These are phyloP conservation scores for Oryzias javanicus DNA, from an alignment of 2,113 vertebrate species.

Conservation along the genomic window DNA sequence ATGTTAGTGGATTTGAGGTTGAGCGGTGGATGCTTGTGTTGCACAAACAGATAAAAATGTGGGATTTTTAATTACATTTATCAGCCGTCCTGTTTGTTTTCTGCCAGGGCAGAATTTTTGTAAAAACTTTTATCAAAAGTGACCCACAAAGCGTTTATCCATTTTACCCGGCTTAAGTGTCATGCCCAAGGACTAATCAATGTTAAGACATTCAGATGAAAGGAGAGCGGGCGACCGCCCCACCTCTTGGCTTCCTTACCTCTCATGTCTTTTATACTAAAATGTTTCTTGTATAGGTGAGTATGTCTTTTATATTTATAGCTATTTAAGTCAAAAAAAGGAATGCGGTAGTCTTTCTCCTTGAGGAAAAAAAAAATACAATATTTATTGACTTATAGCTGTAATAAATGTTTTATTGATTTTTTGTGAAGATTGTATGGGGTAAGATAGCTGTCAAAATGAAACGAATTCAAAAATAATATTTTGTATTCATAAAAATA, in stretches of 20 bases:
- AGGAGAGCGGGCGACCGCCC: too few species aligned
- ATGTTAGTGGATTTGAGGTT: slow-evolving; percentile 2
- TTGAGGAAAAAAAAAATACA: background rate
- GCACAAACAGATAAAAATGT: background rate
- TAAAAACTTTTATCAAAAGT: too few species aligned
- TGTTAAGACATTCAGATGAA: too few species aligned
- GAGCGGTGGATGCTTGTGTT: background rate
- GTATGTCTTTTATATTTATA: slow-evolving; percentile 2
- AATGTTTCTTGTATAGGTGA: too few species aligned
- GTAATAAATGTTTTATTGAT: background rate
- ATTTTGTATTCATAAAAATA: too few species aligned
- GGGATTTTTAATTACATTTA: background rate
- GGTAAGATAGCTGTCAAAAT: too few species aligned
- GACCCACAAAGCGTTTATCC: too few species aligned
- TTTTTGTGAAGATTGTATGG: background rate
- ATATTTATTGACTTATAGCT: slow-evolving; percentile 6
- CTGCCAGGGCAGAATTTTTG: background rate
- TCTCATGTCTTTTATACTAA: too few species aligned
- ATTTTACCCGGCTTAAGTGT: too few species aligned
- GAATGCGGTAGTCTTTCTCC: background rate
- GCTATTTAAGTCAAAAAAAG: background rate
- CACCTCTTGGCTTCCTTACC: too few species aligned
- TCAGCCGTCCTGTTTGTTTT: background rate
- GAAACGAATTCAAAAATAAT: too few species aligned
- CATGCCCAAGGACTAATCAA: too few species aligned